phyloP scores from a whole-genome alignment of 2,113 vertebrate species.

The Pteruthius melanotis region DNA sequence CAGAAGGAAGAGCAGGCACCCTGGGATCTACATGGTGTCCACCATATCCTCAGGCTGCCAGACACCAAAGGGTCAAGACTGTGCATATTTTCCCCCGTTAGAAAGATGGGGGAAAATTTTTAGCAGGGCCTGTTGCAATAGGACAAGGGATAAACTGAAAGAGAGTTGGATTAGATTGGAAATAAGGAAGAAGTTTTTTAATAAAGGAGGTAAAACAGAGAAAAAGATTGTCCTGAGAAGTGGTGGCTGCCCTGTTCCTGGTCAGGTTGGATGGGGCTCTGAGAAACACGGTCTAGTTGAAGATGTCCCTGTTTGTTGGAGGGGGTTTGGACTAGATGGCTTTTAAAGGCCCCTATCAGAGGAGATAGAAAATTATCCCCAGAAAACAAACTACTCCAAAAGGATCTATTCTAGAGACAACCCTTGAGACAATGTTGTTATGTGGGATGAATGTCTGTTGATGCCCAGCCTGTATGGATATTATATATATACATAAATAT shows the following conservation, averaged over 20 bases:
- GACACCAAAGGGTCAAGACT: background rate
- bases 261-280: background rate
- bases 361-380: background rate
- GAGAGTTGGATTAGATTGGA: background rate
- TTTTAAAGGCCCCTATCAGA: background rate
- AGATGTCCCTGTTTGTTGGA: background rate
- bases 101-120: background rate
- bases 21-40: fast-evolving
- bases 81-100: fast-evolving
- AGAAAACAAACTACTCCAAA: background rate
- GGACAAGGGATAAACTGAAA: background rate
- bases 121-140: background rate
- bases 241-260: background rate
- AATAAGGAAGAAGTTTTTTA: background rate
- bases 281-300: background rate
- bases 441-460: background rate
- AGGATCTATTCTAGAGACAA: background rate
- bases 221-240: background rate
- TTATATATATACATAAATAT: fast-evolving
- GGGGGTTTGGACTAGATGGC: background rate
- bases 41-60: background rate
- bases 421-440: background rate
- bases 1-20: background rate
- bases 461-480: background rate
- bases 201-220: background rate